Base-by-base conservation (phyloP, 2,888 invertebrate genomes). In the Tanaodytes sp. region DNA sequence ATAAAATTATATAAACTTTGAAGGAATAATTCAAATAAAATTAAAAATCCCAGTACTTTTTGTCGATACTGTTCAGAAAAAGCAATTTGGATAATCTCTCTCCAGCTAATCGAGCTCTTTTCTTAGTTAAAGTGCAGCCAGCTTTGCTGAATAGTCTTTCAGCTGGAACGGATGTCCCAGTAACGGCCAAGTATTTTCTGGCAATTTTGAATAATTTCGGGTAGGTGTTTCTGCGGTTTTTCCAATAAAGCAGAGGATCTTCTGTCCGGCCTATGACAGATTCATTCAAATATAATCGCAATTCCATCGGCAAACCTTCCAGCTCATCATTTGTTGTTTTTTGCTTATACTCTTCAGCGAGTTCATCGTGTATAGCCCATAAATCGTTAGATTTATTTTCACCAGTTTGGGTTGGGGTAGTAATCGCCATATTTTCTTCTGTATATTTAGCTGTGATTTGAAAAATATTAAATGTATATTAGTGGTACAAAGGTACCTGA, bases 121-220 rank as follows among this genome's bases (percentile, higher is more conserved):
- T 51, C 16, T 15, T 18, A 6, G 51, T 37, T 1, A 37, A 2
- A 6, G 23, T 40, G 33, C 27, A 40, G 11, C 52, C 52, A 9
- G 52, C 52, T 15, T 11, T 11, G 30, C 52, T 52, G 12, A 52
- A 52, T 16, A 52, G n/a, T 15, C 52, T 14, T 16, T 52, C 40
- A 14, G 39, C 39, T 11, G 40, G 52, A 1, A 52, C 52, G 6
- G 52, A 52, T 1, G 39, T 52, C 15, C 52, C 52, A 1, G 52
- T 52, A 16, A 52, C 15, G 23, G 52, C 39, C 30, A 52, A 52
- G 16, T 27, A 37, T 12, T 43, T 43, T 8, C 1, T 15, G 15
- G 43, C 43, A 12, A 43, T 14, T 19, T 43, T 16, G 23, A 3
- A 19, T 11, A 43, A 23, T 43, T 12, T 23, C 12, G 43, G 43